phyloP scores from a whole-genome alignment of 2,797 vertebrate genomes.

The Linurgus olivaceus region DNA sequence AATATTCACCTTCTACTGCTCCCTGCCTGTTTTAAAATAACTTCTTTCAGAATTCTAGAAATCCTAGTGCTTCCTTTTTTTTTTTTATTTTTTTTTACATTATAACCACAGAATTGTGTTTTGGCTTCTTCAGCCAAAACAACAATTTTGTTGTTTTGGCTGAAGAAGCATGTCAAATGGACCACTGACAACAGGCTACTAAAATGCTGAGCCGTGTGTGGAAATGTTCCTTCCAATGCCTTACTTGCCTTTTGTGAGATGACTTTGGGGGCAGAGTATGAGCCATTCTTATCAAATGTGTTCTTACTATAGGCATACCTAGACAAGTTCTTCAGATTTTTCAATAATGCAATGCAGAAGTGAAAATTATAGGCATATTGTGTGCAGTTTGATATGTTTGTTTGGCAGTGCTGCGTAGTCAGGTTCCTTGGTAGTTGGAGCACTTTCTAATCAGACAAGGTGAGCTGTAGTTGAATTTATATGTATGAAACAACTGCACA shows the following conservation, averaged over 20 bases:
- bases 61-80: not conserved
- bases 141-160: not conserved
- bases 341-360: not conserved
- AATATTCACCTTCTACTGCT: not conserved
- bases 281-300: not conserved
- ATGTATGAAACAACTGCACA: not conserved
- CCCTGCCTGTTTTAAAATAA: not conserved
- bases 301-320: not conserved
- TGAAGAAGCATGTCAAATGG: not conserved
- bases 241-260: not conserved
- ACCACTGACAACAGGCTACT: not conserved
- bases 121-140: too few relatives aligned
- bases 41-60: not conserved
- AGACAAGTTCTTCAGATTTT: not conserved
- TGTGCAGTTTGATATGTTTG: not conserved
- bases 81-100: not conserved
- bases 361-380: not conserved
- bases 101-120: not conserved
- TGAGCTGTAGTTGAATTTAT: not conserved
- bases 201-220: not conserved
- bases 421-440: not conserved
- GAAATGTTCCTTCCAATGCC: not conserved
- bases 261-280: not conserved
- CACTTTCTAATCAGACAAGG: not conserved
- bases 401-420: not conserved